These are phyloP conservation scores for Pocota personata DNA, from an alignment of 2,888 invertebrate species.

Conservation along the genomic window DNA sequence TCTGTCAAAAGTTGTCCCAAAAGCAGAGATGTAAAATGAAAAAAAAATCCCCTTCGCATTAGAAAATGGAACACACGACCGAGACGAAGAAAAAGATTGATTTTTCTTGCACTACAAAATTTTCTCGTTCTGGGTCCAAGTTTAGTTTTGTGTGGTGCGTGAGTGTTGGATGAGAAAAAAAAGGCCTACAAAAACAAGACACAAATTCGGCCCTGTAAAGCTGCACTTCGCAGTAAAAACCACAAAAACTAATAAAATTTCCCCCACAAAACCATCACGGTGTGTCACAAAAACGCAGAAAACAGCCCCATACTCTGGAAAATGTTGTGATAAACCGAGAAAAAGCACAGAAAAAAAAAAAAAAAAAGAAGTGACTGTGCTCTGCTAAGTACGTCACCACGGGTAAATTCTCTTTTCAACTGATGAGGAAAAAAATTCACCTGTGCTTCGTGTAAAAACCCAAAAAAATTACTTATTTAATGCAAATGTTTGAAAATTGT, in stretches of 20 bases:
- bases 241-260: not conserved
- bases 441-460: conserved; percentile 13
- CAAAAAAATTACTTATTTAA: not conserved
- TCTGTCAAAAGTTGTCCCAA: conserved; percentile 64
- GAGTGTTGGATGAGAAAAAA: conserved; percentile 50
- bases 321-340: conserved; percentile 54
- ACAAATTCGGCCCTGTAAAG: not conserved
- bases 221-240: not conserved
- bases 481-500: conserved; percentile 24
- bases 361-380: conserved; percentile 30
- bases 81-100: conserved; percentile 67
- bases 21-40: conserved; percentile 56
- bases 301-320: conserved; percentile 11
- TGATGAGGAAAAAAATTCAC: not conserved
- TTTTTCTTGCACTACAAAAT: conserved; percentile 66
- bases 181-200: conserved; percentile 22
- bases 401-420: conserved; percentile 21
- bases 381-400: conserved; percentile 36
- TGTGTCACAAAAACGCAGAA: conserved; percentile 23
- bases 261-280: not conserved
- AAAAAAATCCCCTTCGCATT: not conserved
- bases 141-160: conserved; percentile 65
- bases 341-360: conserved; percentile 13
- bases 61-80: conserved; percentile 66
- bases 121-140: conserved; percentile 62